Percentiles rank a stretch among this genome's conserved stretches.
Evolutionary conservation across 2,797 vertebrate genomes (phyloP).

Genomic region (Vireo griseus): DNA sequence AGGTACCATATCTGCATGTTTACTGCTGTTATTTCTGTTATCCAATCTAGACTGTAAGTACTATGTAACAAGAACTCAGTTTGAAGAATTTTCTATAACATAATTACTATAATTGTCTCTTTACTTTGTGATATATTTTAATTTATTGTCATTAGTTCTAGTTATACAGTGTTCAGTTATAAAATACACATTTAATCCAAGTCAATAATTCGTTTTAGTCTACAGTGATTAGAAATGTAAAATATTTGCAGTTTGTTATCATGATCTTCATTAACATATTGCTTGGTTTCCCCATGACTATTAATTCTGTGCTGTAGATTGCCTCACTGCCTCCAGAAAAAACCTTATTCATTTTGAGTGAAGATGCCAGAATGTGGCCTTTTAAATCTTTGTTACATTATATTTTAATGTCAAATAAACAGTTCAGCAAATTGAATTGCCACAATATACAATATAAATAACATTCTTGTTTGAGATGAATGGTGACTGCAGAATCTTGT

Average conservation of each 20-base stretch:
- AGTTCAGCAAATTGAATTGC: background rate
- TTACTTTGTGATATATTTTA: background rate
- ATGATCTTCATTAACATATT: background rate
- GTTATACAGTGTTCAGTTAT: background rate
- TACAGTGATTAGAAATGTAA: background rate
- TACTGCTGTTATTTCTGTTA: background rate
- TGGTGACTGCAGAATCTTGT: background rate
- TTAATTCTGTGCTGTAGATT: background rate
- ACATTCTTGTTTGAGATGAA: background rate
- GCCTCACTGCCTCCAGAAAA: background rate
- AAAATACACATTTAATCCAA: background rate
- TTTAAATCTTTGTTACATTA: background rate
- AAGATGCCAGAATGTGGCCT: background rate
- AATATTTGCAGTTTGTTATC: background rate
- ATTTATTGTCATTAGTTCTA: conserved; percentile 10
- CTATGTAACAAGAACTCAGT: background rate
- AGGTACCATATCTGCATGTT: background rate
- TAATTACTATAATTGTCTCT: background rate
- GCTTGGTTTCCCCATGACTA: background rate
- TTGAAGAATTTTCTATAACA: background rate
- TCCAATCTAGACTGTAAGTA: background rate
- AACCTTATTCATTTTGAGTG: background rate
- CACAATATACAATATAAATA: background rate
- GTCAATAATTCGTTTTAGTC: conserved; percentile 16
- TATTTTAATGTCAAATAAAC: background rate